Percentiles rank a stretch among this genome's conserved stretches.
Conservation (phyloP, 2,797 vertebrate species). For the Agapornis canus region DNA sequence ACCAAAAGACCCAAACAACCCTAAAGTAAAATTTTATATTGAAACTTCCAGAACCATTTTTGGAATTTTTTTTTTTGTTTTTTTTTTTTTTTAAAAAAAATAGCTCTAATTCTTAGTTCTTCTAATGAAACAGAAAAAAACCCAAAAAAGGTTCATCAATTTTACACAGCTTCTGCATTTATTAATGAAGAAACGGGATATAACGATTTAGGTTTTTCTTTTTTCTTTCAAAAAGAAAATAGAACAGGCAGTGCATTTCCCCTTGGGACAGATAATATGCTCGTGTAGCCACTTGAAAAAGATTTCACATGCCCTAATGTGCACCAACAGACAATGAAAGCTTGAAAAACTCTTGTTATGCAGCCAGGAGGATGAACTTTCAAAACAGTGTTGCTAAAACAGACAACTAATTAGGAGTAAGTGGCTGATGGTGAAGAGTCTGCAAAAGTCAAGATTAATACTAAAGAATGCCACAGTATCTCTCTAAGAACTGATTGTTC, state of each 20-base stretch:
- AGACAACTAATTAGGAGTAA: neutral
- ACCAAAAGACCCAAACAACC: neutral
- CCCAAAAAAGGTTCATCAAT: neutral
- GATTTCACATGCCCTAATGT: neutral
- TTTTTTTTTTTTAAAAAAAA: neutral
- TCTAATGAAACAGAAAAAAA: neutral
- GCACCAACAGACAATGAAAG: neutral
- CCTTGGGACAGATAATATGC: neutral
- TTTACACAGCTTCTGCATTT: neutral
- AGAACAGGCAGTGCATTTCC: neutral
- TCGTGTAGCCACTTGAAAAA: neutral
- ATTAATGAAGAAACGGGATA: neutral
- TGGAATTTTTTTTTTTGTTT: neutral
- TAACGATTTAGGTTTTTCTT: neutral
- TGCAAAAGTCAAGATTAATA: neutral
- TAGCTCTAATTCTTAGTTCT: neutral
- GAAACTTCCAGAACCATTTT: neutral
- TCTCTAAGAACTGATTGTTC: neutral
- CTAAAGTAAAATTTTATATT: neutral
- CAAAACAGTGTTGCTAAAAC: neutral
- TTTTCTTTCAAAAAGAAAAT: neutral
- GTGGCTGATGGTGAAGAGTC: neutral
- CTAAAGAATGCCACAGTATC: neutral
- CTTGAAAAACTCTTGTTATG: neutral
- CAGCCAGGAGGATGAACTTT: slow-evolving; percentile 14